Conservation (phyloP, 2,797 vertebrate species). For the Syndactyla subalaris region DNA sequence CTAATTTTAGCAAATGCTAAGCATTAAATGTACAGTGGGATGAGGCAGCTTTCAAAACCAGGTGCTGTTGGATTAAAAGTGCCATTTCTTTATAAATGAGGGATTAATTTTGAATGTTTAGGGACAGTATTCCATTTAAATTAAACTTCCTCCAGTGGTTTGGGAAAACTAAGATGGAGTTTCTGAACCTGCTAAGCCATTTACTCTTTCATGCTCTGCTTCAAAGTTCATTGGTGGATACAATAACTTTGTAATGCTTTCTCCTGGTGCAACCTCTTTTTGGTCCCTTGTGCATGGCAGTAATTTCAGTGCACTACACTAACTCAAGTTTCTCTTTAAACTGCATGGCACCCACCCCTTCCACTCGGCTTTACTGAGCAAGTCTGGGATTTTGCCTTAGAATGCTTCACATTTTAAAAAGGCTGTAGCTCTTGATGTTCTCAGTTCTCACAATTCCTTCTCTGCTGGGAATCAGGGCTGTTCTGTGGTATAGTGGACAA, state of each 20-base stretch:
- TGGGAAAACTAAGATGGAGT: slow-evolving; percentile 40
- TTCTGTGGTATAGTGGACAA: neutral
- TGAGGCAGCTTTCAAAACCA: neutral
- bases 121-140: neutral
- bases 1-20: neutral
- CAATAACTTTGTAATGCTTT: slow-evolving; percentile 35
- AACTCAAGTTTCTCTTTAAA: neutral
- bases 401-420: neutral
- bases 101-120: neutral
- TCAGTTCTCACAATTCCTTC: neutral
- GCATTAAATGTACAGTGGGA: neutral
- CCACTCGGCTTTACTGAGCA: neutral
- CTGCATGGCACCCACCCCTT: slow-evolving; percentile 20
- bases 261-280: neutral
- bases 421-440: neutral
- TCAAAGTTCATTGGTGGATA: slow-evolving; percentile 10
- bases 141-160: neutral
- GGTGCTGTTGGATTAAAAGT: neutral
- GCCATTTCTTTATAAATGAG: neutral
- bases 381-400: neutral
- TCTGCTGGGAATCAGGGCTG: neutral
- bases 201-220: neutral
- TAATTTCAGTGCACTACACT: neutral
- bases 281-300: neutral
- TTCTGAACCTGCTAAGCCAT: slow-evolving; percentile 2